Conservation (phyloP, 2,113 vertebrate genomes). For the Tamias sibiricus region DNA sequence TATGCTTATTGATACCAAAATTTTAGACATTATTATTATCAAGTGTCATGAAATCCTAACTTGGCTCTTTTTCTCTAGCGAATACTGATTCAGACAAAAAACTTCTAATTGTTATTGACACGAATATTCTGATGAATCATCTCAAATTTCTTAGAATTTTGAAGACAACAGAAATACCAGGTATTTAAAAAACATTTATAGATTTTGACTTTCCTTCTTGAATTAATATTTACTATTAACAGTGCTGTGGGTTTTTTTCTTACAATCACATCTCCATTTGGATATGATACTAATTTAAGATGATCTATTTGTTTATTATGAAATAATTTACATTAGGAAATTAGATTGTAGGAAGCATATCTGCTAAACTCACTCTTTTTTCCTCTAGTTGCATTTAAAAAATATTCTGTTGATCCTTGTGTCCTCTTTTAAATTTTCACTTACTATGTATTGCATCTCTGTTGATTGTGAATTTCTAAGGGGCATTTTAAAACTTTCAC, state of each 20-base stretch:
- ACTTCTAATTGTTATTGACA: conserved; percentile 94
- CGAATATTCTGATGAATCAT: conserved; percentile 96
- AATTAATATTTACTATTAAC: conserved; percentile 31
- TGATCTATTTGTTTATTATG: conserved; percentile 16
- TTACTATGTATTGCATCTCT: neutral
- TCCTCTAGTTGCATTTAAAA: neutral
- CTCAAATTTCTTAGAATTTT: conserved; percentile 93
- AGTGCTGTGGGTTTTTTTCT: neutral
- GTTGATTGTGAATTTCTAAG: conserved; percentile 22
- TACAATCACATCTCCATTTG: neutral
- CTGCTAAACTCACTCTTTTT: neutral
- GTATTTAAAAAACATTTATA: conserved; percentile 82
- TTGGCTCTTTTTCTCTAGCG: conserved; percentile 71
- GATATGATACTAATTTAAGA: neutral
- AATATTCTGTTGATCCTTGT: neutral
- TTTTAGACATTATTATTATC: neutral
- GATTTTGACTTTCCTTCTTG: conserved; percentile 43
- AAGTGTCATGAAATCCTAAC: conserved; percentile 50
- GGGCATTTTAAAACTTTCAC: neutral
- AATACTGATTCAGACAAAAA: conserved; percentile 85
- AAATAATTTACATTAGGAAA: conserved; percentile 6
- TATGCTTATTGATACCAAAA: conserved; percentile 24
- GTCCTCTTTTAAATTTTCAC: neutral
- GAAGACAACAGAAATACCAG: conserved; percentile 89
- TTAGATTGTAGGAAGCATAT: neutral